Percentiles rank a stretch among this genome's conserved stretches.
Conservation (phyloP, 2,113 vertebrate genomes). For the Circaetus gallicus region DNA sequence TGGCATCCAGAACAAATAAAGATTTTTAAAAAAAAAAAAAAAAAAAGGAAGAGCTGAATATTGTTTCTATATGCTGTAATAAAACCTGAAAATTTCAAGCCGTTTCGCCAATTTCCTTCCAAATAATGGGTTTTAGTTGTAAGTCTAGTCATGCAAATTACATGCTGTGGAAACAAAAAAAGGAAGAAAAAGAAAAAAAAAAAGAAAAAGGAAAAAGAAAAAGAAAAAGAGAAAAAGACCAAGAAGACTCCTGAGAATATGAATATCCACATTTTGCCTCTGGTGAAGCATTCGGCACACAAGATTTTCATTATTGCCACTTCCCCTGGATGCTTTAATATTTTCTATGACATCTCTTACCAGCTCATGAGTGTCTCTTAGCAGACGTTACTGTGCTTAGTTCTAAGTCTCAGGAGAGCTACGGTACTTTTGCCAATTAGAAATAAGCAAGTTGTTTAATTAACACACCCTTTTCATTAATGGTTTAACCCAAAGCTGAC, state of each 20-base stretch:
- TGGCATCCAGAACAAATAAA: not conserved
- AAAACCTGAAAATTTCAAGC: not conserved
- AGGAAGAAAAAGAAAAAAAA: too few relatives aligned
- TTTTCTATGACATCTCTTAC: constrained; percentile 57
- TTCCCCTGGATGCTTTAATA: not conserved
- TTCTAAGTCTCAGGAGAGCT: constrained; percentile 45
- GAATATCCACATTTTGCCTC: not conserved
- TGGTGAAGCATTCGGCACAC: not conserved
- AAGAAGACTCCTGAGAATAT: not conserved
- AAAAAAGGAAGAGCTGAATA: not conserved
- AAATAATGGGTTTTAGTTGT: not conserved
- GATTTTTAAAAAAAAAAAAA: not conserved
- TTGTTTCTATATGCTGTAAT: not conserved
- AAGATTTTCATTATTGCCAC: not conserved
- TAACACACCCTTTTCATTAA: constrained; percentile 54
- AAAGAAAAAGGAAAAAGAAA: fast-evolving
- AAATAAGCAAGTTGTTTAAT: constrained; percentile 64
- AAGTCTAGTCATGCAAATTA: not conserved
- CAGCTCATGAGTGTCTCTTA: constrained; percentile 33
- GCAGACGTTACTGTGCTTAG: constrained; percentile 32
- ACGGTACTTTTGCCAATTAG: constrained; percentile 62
- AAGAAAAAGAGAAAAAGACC: too few relatives aligned
- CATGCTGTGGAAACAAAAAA: too few relatives aligned
- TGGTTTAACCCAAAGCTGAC: constrained; percentile 26
- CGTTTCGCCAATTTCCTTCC: not conserved